Base-by-base conservation (phyloP, 2,113 vertebrate species). In the Gnathonemus echidnorhynchus region DNA sequence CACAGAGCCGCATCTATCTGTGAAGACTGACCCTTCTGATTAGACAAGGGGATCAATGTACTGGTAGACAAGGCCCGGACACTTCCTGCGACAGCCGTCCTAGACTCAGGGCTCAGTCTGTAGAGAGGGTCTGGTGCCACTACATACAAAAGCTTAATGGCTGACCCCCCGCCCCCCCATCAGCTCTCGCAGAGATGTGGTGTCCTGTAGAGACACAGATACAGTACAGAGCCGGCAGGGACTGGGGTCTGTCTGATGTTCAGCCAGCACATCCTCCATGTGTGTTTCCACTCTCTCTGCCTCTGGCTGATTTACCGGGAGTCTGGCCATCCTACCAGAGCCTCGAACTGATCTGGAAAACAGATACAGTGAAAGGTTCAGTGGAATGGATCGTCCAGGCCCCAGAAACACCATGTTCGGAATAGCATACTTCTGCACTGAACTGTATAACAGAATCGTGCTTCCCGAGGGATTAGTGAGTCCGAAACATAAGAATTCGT, bases 251-350 rank as follows among this genome's bases (percentile, higher is more conserved):
- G 27, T 39, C 8, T 50, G 50, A 89, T 53, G 52, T 56, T 46
- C 49, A 83, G 70, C 74, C 53, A 70, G 89, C 21, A 31, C 7
- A 8, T 21, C 15, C 39, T 87, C n/a, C 56, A 87, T 48, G 52
- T 87, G 83, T 9, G 56, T 90, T 90, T 90, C 66, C 53, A 70
- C 48, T 87, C 35, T 53, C 21, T 42, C 58, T 90, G 50, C 31
- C 52, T 45, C 49, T 31, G 17, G 17, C 10, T 46, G 27, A 52
- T 46, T 19, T 15, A 13, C n/a, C 0, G 13, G 77, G 9, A 19
- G 77, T 48, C 88, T 0, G 42, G 39, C 3, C 48, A 89, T 66
- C 88, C 5, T 89, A 11, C 21, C 80, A 5, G 50, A 89, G 74
- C 27, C 27, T 70, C 35, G 1, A 4, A 53, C 27, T 42, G 31